Conservation (phyloP, 2,113 vertebrate genomes). For the Bujurquina vittata region DNA sequence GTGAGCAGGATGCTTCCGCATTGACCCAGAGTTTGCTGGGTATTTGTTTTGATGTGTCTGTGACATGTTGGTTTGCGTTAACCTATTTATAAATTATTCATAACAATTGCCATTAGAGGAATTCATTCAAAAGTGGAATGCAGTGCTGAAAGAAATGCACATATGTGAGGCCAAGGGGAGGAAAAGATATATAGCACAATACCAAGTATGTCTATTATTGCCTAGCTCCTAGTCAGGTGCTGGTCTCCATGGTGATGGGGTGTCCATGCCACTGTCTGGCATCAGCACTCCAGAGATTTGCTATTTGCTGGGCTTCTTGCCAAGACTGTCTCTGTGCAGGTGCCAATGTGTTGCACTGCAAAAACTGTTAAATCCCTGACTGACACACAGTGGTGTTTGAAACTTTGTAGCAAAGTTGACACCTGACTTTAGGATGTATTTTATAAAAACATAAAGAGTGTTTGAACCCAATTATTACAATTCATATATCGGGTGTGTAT, state of each 20-base stretch:
- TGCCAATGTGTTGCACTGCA: slow-evolving; percentile 38
- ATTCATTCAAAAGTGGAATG: neutral
- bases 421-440: neutral
- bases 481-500: neutral
- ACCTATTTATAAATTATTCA: neutral
- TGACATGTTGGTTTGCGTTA: too few species aligned
- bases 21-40: neutral
- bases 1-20: neutral
- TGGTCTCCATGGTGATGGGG: slow-evolving; percentile 65
- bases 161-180: accelerated
- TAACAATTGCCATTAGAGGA: neutral
- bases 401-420: slow-evolving; percentile 8
- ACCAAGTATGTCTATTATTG: neutral
- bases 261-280: slow-evolving; percentile 53
- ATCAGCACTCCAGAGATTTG: slow-evolving; percentile 46
- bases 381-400: slow-evolving; percentile 18
- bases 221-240: slow-evolving; percentile 42
- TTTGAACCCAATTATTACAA: neutral
- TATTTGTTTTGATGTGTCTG: neutral
- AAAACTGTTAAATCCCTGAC: slow-evolving; percentile 18
- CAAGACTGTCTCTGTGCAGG: slow-evolving; percentile 48
- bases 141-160: neutral
- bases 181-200: neutral
- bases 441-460: too few species aligned
- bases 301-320: slow-evolving; percentile 35